Evolutionary conservation across 2,797 vertebrate species (phyloP).

Genomic region (Sarcoramphus papa): DNA sequence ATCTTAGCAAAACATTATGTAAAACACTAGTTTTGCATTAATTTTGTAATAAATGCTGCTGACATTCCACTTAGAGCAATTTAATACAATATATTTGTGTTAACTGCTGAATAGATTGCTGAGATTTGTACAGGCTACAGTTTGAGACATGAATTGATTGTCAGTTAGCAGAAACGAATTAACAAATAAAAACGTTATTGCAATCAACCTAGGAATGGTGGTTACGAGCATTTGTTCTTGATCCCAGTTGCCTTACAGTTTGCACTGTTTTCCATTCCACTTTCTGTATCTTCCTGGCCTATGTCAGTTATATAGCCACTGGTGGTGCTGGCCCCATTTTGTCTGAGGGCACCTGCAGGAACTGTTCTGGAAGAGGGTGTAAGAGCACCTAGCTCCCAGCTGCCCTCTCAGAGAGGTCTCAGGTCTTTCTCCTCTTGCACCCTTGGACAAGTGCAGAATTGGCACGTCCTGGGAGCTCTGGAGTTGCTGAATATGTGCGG

Average conservation of each 20-base stretch:
- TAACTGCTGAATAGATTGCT: not conserved
- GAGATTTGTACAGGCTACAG: not conserved
- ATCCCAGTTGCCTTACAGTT: not conserved
- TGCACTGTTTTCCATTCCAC: not conserved
- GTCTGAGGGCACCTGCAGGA: not conserved
- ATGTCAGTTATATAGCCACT: fast-evolving
- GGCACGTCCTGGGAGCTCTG: not conserved
- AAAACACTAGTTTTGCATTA: not conserved
- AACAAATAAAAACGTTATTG: not conserved
- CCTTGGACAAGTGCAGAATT: not conserved
- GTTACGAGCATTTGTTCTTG: not conserved
- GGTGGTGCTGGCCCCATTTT: not conserved
- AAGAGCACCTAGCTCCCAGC: not conserved
- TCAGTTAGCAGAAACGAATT: not conserved
- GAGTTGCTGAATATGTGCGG: not conserved
- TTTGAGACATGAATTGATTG: not conserved
- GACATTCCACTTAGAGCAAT: not conserved
- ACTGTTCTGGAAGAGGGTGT: not conserved
- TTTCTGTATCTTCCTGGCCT: not conserved
- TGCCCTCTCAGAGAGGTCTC: not conserved
- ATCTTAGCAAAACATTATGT: not conserved
- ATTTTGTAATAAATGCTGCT: not conserved
- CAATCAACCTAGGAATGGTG: not conserved
- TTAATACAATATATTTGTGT: not conserved
- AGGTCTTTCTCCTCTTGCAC: not conserved